phyloP scores from a whole-genome alignment of 2,888 invertebrate genomes.

The Macrophya annulata region DNA sequence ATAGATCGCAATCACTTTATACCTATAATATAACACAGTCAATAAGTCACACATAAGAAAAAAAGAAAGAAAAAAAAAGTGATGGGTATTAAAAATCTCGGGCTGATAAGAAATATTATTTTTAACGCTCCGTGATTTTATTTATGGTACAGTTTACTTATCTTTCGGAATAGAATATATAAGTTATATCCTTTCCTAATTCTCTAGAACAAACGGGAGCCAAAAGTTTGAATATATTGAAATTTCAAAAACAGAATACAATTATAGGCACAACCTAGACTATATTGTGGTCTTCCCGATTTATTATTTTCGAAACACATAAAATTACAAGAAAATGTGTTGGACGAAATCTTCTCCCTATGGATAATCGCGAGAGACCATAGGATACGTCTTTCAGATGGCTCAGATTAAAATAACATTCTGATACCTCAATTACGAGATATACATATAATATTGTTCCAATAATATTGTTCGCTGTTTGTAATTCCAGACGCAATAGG shows the following conservation, averaged over 20 bases:
- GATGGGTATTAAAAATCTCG: conserved; percentile 33
- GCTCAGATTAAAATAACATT: background rate
- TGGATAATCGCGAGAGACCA: background rate
- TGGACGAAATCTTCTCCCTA: background rate
- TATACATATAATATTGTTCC: background rate
- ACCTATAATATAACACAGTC: background rate
- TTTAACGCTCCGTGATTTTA: conserved; percentile 51
- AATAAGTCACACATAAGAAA: background rate
- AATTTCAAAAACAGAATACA: conserved; percentile 46
- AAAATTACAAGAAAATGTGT: background rate
- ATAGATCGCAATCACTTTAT: background rate
- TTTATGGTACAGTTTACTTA: conserved; percentile 49
- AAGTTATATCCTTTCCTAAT: conserved; percentile 37
- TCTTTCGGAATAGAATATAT: conserved; percentile 42
- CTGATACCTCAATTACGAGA: background rate
- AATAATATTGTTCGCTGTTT: background rate
- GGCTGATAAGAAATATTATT: conserved; percentile 16
- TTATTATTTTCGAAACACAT: conserved; percentile 16
- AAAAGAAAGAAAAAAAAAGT: background rate
- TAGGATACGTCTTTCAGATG: background rate
- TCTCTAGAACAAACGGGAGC: conserved; percentile 41
- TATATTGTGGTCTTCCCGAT: conserved; percentile 34
- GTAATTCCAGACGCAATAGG: background rate
- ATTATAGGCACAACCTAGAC: conserved; percentile 42
- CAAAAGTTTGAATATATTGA: conserved; percentile 37